These are phyloP conservation scores for Stenodema calcarata DNA, from an alignment of 2,888 invertebrate species.

Conservation along the genomic window DNA sequence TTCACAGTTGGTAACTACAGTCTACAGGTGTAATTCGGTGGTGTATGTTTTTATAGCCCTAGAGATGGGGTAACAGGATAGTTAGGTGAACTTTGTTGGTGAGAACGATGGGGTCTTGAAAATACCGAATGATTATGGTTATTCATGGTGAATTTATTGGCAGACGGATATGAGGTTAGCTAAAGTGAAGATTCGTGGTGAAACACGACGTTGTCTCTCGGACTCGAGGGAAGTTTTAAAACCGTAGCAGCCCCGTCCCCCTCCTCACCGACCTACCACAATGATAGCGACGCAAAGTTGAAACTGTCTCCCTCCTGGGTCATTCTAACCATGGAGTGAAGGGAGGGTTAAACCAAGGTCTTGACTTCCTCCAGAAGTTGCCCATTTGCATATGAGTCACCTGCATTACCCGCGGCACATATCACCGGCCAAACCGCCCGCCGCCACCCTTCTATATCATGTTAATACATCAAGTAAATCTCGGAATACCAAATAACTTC, in stretches of 20 bases:
- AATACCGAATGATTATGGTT: no score
- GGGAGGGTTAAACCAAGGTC: not conserved
- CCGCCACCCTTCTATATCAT: slow-evolving; percentile 28
- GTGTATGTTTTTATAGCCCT: no score
- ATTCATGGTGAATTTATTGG: no score
- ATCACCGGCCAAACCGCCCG: slow-evolving; percentile 29
- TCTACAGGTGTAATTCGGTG: no score
- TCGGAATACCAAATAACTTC: slow-evolving; percentile 43
- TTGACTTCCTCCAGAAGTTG: slow-evolving; percentile 23
- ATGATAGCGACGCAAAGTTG: slow-evolving; percentile 42
- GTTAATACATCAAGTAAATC: slow-evolving; percentile 45
- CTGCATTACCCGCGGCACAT: slow-evolving; percentile 40
- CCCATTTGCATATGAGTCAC: slow-evolving; percentile 43
- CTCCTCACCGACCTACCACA: not conserved
- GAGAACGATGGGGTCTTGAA: no score
- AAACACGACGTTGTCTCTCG: not conserved
- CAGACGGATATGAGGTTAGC: no score
- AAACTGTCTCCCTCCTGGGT: not conserved
- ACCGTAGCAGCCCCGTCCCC: not conserved
- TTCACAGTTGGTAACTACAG: no score
- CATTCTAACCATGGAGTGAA: not conserved
- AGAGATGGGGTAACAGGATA: no score
- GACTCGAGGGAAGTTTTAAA: slow-evolving; percentile 15
- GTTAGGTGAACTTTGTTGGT: no score
- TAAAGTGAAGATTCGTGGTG: not conserved